A percentile compares a stretch with the other conserved stretches of the same genome.
phyloP scores from a whole-genome alignment of 92 coral and sea anemone genomes.

The Porites evermanni region DNA sequence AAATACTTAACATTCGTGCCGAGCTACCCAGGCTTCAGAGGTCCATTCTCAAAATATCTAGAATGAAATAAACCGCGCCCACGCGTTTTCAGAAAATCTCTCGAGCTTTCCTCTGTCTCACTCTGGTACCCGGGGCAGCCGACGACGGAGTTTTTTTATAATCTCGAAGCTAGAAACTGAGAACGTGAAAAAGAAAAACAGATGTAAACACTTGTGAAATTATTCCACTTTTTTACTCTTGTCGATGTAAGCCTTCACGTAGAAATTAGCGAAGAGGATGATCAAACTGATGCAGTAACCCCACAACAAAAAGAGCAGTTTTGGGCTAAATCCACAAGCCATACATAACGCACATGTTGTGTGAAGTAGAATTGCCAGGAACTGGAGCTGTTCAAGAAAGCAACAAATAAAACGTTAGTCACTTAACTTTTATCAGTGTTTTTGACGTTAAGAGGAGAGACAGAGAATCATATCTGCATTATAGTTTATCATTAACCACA shows the following conservation, averaged over 20 bases:
- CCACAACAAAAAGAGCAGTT: constrained; percentile 56
- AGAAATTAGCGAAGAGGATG: constrained; percentile 81
- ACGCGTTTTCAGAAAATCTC: too few species aligned
- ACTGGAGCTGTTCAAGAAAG: constrained; percentile 55
- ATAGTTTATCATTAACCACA: too few species aligned
- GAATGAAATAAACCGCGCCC: too few species aligned
- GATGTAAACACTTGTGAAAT: background rate
- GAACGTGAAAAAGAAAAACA: background rate
- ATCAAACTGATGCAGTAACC: constrained; percentile 73
- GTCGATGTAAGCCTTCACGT: constrained; percentile 65
- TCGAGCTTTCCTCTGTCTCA: too few species aligned
- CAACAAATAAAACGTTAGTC: background rate
- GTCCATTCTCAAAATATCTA: too few species aligned
- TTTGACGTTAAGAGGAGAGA: too few species aligned
- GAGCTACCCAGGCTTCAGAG: too few species aligned
- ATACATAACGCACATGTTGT: constrained; percentile 24
- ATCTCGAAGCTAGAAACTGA: background rate
- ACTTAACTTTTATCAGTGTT: too few species aligned
- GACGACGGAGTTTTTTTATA: background rate
- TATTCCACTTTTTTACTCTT: constrained; percentile 31
- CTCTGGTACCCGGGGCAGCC: background rate
- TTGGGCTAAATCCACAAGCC: constrained; percentile 41
- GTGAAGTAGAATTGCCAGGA: constrained; percentile 32
- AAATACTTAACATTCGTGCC: too few species aligned
- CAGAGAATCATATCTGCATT: too few species aligned